Base-by-base conservation (phyloP, 2,888 invertebrate species). In the Macroteleia sp. region DNA sequence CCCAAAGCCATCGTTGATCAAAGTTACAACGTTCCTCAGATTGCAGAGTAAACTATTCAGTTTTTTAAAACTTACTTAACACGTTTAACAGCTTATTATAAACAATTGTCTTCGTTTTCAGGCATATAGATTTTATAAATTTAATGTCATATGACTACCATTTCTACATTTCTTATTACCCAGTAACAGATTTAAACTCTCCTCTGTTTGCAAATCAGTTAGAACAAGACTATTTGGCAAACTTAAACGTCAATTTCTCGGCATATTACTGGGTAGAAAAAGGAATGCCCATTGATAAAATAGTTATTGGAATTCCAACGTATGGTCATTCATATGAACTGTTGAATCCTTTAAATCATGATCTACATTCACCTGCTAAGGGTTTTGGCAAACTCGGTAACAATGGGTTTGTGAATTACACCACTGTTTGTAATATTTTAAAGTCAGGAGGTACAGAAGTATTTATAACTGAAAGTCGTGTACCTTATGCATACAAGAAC, bases 81-180 rank as follows among this genome's bases (percentile, higher is more conserved):
- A 25, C 6, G 25, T 25, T 25, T 25, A 25, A 25, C 25, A 25
- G 6, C 6, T 25, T 6, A 30, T 9, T 30, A 4, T 30, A 10
- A 30, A 9, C 2, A 39, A 6, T 30, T 28, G 39, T 46, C 34
- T 67, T 69, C 79, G 59, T 70, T 90, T 91, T 62, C 86, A 95
- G 95, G 54, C 93, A 95, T 88, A 94, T 95, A 0, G 97, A 98
- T 90, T 97, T 94, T 92, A 94, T 97, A 0, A 97, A 97, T 90
- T 87, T 98, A n/a, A 98, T 98, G 98, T 94, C 96, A 0, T 98
- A 98, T 88, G 98, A 98, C 90, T 98, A 94, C 87, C 97, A 98
- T 90, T 95, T 94, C 86, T 98, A 94, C 86, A 93, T 94, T 3
- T 93, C 93, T 88, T 94, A 94, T 76, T 95, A 95, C 1, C 97